Percentiles rank a stretch among this genome's conserved stretches.
These are phyloP conservation scores for Rhorus exstirpatorius DNA, from an alignment of 2,888 invertebrate genomes.

Conservation along the genomic window DNA sequence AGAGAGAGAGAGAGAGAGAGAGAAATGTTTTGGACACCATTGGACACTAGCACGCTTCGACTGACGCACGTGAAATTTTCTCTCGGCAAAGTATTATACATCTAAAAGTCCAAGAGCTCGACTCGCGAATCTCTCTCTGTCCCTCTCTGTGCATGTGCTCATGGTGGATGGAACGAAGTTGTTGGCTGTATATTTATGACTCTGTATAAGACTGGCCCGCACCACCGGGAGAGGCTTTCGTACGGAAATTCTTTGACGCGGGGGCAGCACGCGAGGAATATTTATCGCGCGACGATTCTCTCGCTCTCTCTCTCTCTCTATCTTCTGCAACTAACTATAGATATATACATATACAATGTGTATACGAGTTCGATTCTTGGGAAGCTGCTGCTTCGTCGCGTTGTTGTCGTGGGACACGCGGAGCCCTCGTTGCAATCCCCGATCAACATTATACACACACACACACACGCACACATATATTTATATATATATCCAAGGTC, in stretches of 20 bases:
- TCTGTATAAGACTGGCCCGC: constrained; percentile 54
- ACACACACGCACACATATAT: too few relatives aligned
- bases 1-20: constrained; percentile 56
- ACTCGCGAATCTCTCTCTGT: constrained; percentile 15
- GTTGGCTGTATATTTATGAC: constrained; percentile 71
- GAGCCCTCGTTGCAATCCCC: constrained; percentile 46
- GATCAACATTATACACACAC: constrained; percentile 17
- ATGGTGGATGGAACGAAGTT: constrained; percentile 70
- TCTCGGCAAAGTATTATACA: constrained; percentile 23
- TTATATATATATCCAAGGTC: constrained; percentile 57
- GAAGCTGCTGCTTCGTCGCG: constrained; percentile 59
- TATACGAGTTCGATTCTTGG: constrained; percentile 52
- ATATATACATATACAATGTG: neutral
- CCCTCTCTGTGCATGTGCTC: constrained; percentile 45
- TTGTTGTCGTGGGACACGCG: constrained; percentile 58
- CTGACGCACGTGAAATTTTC: constrained; percentile 67
- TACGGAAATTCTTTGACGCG: constrained; percentile 73
- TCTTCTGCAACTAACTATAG: constrained; percentile 15
- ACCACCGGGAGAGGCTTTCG: constrained; percentile 62
- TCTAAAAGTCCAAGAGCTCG: constrained; percentile 28
- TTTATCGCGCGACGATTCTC: constrained; percentile 69
- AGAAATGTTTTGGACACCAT: constrained; percentile 34
- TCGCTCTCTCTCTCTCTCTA: constrained; percentile 46
- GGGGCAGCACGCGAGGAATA: constrained; percentile 73
- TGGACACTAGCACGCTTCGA: constrained; percentile 75